Conservation (phyloP, 2,113 vertebrate species). For the Mobula hypostoma region DNA sequence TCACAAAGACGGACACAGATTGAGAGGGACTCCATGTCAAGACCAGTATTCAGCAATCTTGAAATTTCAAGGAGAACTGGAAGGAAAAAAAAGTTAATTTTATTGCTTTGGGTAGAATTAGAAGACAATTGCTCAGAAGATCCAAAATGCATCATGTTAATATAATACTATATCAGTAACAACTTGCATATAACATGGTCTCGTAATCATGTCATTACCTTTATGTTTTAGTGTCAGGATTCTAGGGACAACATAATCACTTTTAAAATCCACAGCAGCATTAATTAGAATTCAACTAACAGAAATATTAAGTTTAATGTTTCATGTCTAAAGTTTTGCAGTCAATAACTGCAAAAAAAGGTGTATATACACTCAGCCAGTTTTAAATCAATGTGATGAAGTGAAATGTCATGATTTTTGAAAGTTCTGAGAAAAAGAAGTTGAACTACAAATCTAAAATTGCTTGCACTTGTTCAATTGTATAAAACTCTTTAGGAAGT, state of each 20-base stretch:
- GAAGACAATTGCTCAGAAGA: too few relatives aligned
- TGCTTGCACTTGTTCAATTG: too few relatives aligned
- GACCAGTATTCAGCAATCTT: slow-evolving; percentile 86
- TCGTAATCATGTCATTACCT: not conserved
- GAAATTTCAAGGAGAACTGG: slow-evolving; percentile 93
- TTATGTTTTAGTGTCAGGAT: not conserved
- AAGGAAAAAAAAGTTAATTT: slow-evolving; percentile 38
- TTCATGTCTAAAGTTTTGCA: not conserved
- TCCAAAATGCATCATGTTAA: not conserved
- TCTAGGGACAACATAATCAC: not conserved
- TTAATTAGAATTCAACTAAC: not conserved
- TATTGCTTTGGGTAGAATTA: too few relatives aligned
- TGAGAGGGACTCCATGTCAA: slow-evolving; percentile 93
- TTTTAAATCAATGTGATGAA: too few relatives aligned
- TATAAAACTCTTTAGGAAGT: too few relatives aligned
- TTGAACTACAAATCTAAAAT: too few relatives aligned
- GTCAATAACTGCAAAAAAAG: too few relatives aligned
- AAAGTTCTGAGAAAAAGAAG: too few relatives aligned
- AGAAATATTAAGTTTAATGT: too few relatives aligned
- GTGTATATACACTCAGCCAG: too few relatives aligned
- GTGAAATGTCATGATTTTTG: too few relatives aligned
- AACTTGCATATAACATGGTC: not conserved
- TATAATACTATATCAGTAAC: not conserved
- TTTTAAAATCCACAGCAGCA: not conserved
- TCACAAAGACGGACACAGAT: slow-evolving; percentile 96